A percentile compares a stretch with the other conserved stretches of the same genome.
phyloP scores from a whole-genome alignment of 2,797 vertebrate genomes.

The Pelodytes ibericus region DNA sequence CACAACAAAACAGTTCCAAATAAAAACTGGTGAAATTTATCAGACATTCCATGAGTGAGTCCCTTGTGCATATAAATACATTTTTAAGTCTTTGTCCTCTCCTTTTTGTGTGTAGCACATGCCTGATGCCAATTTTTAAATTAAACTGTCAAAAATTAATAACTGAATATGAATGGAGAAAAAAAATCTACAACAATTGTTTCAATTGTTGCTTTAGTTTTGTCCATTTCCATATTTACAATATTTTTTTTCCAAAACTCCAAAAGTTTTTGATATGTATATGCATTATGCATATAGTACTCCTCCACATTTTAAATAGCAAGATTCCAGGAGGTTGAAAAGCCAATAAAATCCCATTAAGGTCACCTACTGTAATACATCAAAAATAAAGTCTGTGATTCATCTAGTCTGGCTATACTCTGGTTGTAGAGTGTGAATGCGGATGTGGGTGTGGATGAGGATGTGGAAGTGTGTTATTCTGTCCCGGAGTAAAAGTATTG shows the following conservation, averaged over 20 bases:
- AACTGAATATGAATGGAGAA: constrained; percentile 80
- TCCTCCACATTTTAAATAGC: constrained; percentile 81
- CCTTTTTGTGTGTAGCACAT: constrained; percentile 82
- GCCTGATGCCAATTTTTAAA: constrained; percentile 84
- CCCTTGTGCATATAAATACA: constrained; percentile 96
- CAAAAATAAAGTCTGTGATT: constrained; percentile 80
- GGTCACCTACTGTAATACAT: constrained; percentile 76
- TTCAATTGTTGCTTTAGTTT: constrained; percentile 76
- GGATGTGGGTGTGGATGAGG: constrained; percentile 86
- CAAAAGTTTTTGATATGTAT: constrained; percentile 81
- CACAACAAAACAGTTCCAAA: constrained; percentile 94
- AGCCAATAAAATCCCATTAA: constrained; percentile 78
- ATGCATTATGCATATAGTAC: constrained; percentile 83
- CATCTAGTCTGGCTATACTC: constrained; percentile 93
- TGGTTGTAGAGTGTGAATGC: constrained; percentile 98
- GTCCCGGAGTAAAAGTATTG: constrained; percentile 92
- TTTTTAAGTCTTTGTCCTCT: constrained; percentile 77
- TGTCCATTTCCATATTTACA: constrained; percentile 62
- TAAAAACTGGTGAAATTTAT: constrained; percentile 91
- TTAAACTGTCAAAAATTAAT: constrained; percentile 86
- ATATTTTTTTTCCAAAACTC: constrained; percentile 74
- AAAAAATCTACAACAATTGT: constrained; percentile 82
- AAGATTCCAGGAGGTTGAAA: constrained; percentile 78
- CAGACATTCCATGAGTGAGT: constrained; percentile 89
- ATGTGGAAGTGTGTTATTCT: constrained; percentile 97